phyloP scores from a whole-genome alignment of 1,140 invertebrate species.

The Leptonema lineaticorne region DNA sequence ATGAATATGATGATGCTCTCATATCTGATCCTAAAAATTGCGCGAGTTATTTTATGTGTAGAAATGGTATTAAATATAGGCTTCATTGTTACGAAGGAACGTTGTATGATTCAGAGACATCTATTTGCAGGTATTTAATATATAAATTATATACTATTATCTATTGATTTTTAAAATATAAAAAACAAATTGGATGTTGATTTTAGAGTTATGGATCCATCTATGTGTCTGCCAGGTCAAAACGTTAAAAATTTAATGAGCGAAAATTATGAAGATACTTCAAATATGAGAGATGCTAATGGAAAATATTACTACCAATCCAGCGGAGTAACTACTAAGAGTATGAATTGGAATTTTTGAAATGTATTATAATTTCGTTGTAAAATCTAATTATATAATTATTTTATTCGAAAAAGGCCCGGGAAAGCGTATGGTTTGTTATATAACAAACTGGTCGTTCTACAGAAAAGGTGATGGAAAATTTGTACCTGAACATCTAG shows the following conservation, averaged over 20 bases:
- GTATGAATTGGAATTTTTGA: background rate
- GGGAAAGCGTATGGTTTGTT: conserved; percentile 70
- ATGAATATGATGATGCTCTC: conserved; percentile 55
- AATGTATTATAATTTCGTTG: background rate
- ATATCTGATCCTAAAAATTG: conserved; percentile 66
- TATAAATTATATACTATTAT: background rate
- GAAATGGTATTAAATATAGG: conserved; percentile 62
- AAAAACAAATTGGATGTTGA: background rate
- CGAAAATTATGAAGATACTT: conserved; percentile 8
- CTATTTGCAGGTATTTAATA: conserved; percentile 52
- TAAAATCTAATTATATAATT: background rate
- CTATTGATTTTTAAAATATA: background rate
- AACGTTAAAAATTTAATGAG: conserved; percentile 5
- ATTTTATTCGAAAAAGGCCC: conserved; percentile 14
- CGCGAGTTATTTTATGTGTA: conserved; percentile 67
- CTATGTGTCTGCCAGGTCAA: conserved; percentile 33
- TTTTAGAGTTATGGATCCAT: conserved; percentile 37
- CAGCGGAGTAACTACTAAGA: conserved; percentile 22
- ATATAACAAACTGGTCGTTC: conserved; percentile 86
- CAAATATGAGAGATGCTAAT: conserved; percentile 7
- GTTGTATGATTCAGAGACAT: conserved; percentile 57
- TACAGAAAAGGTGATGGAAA: conserved; percentile 79
- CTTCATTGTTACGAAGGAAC: conserved; percentile 54
- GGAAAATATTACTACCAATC: conserved; percentile 29
- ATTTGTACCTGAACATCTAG: conserved; percentile 83